Evolutionary conservation across 35 echinoderm and acorn worm genomes (phyloP), one percentile per base, ranked within the genome.

Genomic region (Heliocidaris erythrogramma): DNA sequence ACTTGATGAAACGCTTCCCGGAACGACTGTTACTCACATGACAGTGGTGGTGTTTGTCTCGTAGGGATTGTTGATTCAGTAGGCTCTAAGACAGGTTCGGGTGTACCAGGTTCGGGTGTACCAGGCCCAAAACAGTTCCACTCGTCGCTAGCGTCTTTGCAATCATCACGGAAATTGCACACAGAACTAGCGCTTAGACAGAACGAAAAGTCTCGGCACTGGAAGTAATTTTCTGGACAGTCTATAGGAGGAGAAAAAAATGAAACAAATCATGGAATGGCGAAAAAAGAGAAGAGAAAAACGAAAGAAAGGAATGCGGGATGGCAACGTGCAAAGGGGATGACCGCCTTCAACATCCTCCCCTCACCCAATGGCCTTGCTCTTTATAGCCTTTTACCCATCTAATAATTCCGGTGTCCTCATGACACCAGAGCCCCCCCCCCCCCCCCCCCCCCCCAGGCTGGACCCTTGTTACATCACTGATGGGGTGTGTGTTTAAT

Each of bases 61-160:
- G 65, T 78, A 27, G 65, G 65, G 14, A n/a, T 78, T n/a, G 65
- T 21, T 78, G 65, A 78, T 78, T 78, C 65, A n/a, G 65, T 78
- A 21, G 65, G 65, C 27, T 78, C 65, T 27, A 78, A 27, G 27
- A 78, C 18, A 78, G 65, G 65, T 78, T 27, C 27, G 5, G 65
- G 5, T 8, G 65, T 78, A 78, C 5, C 21, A 18, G 65, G n/a
- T 78, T 27, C 27, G 5, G 65, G 5, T 8, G 65, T 78, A 78
- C 5, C 21, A 18, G 65, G n/a, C 65, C 65, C n/a, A 0, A 18
- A 3, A 89, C 87, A 89, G 24, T 89, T 48, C 31, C 29, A 89
- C 47, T 89, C 87, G 87, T 89, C 87, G 32, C 87, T 89, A 5
- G 13, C 87, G 10, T 89, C 87, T n/a, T 35, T 89, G 9, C 87